phyloP scores from a whole-genome alignment of 2,888 invertebrate species.

The Litoditis marina region DNA sequence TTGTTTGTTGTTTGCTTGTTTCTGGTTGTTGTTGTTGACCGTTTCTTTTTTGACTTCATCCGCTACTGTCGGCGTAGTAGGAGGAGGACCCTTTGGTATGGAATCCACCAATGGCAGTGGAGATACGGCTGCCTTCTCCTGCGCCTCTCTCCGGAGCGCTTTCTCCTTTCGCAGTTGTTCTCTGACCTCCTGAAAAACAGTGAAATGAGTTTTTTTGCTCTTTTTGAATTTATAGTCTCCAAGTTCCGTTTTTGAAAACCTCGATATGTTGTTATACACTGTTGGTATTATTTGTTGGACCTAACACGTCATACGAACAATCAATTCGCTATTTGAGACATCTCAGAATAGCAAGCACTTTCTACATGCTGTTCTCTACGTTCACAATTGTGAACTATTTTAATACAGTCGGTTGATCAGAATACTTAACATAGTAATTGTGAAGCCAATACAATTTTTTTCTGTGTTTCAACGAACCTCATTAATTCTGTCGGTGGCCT shows the following conservation, averaged over 20 bases:
- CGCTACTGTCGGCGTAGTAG: neutral
- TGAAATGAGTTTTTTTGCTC: neutral
- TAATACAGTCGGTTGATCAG: too few relatives aligned
- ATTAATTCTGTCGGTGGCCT: conserved; percentile 10
- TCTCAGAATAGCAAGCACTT: too few relatives aligned
- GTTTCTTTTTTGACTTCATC: neutral
- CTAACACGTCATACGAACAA: neutral
- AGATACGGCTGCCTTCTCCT: too few relatives aligned
- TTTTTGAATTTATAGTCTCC: too few relatives aligned
- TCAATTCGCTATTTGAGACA: too few relatives aligned
- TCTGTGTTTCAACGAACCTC: conserved; percentile 11
- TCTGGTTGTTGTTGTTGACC: neutral
- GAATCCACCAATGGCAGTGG: too few relatives aligned
- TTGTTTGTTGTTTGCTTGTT: neutral
- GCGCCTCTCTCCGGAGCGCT: conserved; percentile 2
- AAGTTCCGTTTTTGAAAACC: too few relatives aligned
- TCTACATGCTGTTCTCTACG: too few relatives aligned
- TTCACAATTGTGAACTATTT: too few relatives aligned
- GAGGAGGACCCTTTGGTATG: neutral
- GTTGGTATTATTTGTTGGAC: neutral
- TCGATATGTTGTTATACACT: too few relatives aligned
- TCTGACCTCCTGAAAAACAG: conserved; percentile 5
- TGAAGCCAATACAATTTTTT: too few relatives aligned
- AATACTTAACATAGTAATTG: too few relatives aligned
- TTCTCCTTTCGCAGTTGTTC: conserved; percentile 3